phyloP scores from a whole-genome alignment of 1,140 invertebrate genomes.

The Platyscapa corneri region DNA sequence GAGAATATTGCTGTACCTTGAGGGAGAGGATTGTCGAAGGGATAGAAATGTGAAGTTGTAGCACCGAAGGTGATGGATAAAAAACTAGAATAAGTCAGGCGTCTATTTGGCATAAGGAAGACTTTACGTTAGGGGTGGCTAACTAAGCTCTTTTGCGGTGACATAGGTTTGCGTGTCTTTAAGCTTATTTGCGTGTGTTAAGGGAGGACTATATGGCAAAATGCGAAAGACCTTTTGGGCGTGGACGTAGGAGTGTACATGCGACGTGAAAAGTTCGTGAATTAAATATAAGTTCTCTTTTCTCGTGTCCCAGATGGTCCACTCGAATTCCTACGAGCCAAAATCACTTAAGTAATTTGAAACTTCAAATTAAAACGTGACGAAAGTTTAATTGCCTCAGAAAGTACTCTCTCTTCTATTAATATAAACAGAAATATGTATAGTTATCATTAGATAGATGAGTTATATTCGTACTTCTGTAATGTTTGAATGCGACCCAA shows the following conservation, averaged over 20 bases:
- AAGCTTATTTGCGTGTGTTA: neutral
- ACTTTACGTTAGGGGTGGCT: neutral
- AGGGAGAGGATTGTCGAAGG: too few relatives aligned
- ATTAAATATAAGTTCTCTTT: constrained; percentile 27
- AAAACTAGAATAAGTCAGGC: neutral
- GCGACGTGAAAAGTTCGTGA: constrained; percentile 2
- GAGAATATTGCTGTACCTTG: too few relatives aligned
- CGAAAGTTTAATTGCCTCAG: constrained; percentile 24
- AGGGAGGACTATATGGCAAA: neutral
- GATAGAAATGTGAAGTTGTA: neutral
- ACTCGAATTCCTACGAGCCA: neutral
- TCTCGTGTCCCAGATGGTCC: constrained; percentile 29
- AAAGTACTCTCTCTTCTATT: constrained; percentile 14
- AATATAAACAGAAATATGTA: neutral
- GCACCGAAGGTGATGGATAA: constrained; percentile 7
- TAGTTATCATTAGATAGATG: neutral
- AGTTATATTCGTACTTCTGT: neutral
- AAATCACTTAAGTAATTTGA: constrained; percentile 34
- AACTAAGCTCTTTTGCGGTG: constrained; percentile 32
- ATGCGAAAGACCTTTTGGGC: neutral
- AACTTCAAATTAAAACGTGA: constrained; percentile 33
- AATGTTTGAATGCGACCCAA: neutral
- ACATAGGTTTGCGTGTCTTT: neutral
- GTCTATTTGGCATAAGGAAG: neutral
- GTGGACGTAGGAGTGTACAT: neutral